Evolutionary conservation across 2,888 invertebrate genomes (phyloP).

Genomic region (Drosophila ochracea): DNA sequence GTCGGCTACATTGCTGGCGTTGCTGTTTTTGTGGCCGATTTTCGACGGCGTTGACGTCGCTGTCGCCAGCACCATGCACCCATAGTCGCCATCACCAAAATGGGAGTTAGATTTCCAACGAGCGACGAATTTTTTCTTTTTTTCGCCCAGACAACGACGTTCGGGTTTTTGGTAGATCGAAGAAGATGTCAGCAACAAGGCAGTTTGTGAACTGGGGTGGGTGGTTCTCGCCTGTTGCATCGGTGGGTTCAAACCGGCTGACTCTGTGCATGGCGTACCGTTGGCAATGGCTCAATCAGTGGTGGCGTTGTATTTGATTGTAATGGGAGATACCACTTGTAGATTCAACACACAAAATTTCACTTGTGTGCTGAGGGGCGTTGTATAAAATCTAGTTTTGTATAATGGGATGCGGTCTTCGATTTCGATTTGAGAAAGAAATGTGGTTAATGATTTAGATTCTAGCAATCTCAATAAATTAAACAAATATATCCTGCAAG

Average conservation of each 20-base stretch:
- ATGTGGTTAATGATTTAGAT: background rate
- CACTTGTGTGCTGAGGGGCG: background rate
- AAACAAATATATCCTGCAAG: background rate
- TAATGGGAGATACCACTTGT: slow-evolving; percentile 77
- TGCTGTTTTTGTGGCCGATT: slow-evolving; percentile 80
- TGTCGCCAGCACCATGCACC: slow-evolving; percentile 6
- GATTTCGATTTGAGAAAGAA: background rate
- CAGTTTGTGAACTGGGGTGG: slow-evolving; percentile 5
- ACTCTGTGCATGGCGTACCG: slow-evolving; percentile 15
- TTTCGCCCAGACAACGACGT: slow-evolving; percentile 41
- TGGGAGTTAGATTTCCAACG: slow-evolving; percentile 63
- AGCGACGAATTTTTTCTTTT: slow-evolving; percentile 68
- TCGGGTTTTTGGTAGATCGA: slow-evolving; percentile 73
- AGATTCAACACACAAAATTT: slow-evolving; percentile 58
- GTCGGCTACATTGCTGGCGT: slow-evolving; percentile 37
- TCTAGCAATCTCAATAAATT: background rate
- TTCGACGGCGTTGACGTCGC: slow-evolving; percentile 66
- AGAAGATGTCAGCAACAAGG: slow-evolving; percentile 53
- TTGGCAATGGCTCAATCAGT: slow-evolving; percentile 76
- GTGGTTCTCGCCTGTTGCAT: slow-evolving; percentile 60
- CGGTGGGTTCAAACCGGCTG: slow-evolving; percentile 35
- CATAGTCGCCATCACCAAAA: slow-evolving; percentile 24
- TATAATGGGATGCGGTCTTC: background rate
- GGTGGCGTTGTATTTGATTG: slow-evolving; percentile 75
- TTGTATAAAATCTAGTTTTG: background rate